phyloP scores from a whole-genome alignment of 2,113 vertebrate genomes.

The Loxodonta africana region DNA sequence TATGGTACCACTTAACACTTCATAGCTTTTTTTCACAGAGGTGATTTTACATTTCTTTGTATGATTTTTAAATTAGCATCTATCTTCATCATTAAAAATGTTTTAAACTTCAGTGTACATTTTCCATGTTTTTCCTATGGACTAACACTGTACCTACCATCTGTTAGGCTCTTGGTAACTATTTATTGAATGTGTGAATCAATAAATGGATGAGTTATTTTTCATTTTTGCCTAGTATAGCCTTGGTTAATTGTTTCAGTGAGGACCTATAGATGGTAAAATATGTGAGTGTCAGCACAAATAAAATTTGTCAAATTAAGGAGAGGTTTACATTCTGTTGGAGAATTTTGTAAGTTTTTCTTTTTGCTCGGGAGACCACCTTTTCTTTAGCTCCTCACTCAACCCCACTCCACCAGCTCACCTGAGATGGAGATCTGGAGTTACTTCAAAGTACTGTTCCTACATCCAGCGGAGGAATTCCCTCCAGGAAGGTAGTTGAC shows the following conservation, averaged over 20 bases:
- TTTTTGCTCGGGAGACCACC: neutral
- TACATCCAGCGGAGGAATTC: neutral
- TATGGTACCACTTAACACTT: neutral
- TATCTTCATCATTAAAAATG: neutral
- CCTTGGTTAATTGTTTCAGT: neutral
- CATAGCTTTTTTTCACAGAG: neutral
- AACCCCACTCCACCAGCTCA: neutral
- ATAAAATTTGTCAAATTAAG: neutral
- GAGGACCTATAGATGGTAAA: neutral
- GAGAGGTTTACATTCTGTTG: neutral
- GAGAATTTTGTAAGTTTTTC: neutral
- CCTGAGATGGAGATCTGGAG: neutral
- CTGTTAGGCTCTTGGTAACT: neutral
- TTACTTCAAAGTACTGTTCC: neutral
- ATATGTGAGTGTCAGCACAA: neutral
- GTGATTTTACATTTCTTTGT: neutral
- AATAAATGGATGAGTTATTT: neutral
- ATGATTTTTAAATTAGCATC: neutral
- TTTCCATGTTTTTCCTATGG: neutral
- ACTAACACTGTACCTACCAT: neutral
- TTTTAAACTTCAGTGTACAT: neutral
- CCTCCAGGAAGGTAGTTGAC: neutral
- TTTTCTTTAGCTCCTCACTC: neutral
- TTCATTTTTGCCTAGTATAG: neutral
- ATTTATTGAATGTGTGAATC: neutral